Evolutionary conservation across 1,140 invertebrate genomes (phyloP).

Genomic region (Subanguina moxae): DNA sequence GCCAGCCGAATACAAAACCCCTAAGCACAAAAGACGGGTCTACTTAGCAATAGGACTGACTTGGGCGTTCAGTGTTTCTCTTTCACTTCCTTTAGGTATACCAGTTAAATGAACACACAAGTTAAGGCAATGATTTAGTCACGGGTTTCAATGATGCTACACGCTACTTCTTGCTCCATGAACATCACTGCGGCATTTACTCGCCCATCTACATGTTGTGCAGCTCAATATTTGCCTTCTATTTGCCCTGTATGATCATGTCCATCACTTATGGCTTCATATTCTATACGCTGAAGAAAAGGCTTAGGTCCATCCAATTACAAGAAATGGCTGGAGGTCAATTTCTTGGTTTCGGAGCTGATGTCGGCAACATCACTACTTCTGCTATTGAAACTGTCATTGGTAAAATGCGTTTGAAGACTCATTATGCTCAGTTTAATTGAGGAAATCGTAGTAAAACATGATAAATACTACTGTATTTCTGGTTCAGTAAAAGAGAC

Average conservation of each 20-base stretch:
- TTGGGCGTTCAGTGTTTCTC: conserved; percentile 55
- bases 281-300: conserved; percentile 53
- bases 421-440: too few species aligned
- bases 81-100: conserved; percentile 52
- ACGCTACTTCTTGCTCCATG: conserved; percentile 31
- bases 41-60: conserved; percentile 51
- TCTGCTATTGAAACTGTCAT: conserved; percentile 57
- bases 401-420: too few species aligned
- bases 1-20: conserved; percentile 59
- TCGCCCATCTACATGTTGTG: conserved; percentile 47
- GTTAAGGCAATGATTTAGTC: conserved; percentile 17
- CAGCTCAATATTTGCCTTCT: conserved; percentile 57
- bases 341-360: conserved; percentile 56
- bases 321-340: conserved; percentile 59
- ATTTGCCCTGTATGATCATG: conserved; percentile 56
- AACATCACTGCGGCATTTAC: conserved; percentile 58
- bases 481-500: too few species aligned
- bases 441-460: too few species aligned
- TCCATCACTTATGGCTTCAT: conserved; percentile 56
- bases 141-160: conserved; percentile 42
- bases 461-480: too few species aligned
- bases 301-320: conserved; percentile 36
- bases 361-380: conserved; percentile 55
- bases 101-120: background rate
- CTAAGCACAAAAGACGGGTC: conserved; percentile 54